These are phyloP conservation scores for Lysandra coridon DNA, from an alignment of 2,888 invertebrate genomes.

Conservation along the genomic window DNA sequence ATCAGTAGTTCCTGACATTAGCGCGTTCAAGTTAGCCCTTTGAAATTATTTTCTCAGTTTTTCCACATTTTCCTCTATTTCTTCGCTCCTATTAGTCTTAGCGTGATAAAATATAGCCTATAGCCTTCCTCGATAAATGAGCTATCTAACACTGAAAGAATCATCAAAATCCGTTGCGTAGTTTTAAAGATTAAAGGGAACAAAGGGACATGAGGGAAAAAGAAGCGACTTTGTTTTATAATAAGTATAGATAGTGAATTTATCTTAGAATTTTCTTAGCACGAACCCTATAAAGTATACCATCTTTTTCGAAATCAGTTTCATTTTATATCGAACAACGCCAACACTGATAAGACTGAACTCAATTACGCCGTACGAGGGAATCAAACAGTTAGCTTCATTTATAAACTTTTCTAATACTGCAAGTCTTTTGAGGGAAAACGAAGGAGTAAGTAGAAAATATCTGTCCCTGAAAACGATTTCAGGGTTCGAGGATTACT, in stretches of 20 bases:
- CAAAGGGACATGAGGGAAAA: too few relatives aligned
- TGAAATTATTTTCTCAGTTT: too few relatives aligned
- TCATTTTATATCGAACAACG: conserved; percentile 30
- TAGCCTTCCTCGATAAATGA: too few relatives aligned
- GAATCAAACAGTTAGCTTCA: conserved; percentile 30
- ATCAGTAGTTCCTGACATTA: too few relatives aligned
- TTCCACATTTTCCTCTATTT: too few relatives aligned
- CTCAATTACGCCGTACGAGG: conserved; percentile 30
- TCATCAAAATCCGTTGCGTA: too few relatives aligned
- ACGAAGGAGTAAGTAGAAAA: conserved; percentile 19
- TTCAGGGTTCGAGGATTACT: background rate
- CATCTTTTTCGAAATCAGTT: conserved; percentile 25
- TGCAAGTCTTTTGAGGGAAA: conserved; percentile 26
- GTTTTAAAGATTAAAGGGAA: too few relatives aligned
- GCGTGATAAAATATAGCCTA: too few relatives aligned
- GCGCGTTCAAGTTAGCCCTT: too few relatives aligned
- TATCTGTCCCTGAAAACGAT: conserved; percentile 19
- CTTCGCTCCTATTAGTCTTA: too few relatives aligned
- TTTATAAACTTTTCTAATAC: conserved; percentile 31
- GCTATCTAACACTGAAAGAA: too few relatives aligned
- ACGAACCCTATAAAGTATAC: background rate
- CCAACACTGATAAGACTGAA: conserved; percentile 30
- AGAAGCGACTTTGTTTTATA: too few relatives aligned
- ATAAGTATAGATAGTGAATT: background rate
- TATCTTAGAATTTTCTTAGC: background rate